These are phyloP conservation scores for Hippocampus abdominalis DNA, from an alignment of 2,113 vertebrate genomes.

Conservation along the genomic window DNA sequence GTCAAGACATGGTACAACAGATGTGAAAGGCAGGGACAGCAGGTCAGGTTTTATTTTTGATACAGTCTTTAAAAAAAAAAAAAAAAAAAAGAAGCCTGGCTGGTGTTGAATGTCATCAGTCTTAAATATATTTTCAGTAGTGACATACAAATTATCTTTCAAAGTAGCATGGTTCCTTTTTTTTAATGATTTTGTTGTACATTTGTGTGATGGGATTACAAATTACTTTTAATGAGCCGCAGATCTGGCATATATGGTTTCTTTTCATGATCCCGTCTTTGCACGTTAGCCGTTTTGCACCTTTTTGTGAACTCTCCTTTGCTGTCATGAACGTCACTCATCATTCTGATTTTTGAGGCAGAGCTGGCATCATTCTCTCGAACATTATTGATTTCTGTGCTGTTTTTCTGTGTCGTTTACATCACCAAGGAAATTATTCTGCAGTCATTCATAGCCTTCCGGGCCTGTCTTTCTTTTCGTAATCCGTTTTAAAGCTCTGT, in stretches of 20 bases:
- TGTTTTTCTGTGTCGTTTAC: background rate
- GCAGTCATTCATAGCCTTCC: no score
- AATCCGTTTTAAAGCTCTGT: no score
- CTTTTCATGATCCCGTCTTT: background rate
- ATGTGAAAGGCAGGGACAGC: constrained; percentile 27
- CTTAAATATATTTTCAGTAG: background rate
- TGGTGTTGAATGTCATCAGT: constrained; percentile 1
- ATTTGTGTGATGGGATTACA: background rate
- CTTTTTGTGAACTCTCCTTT: background rate
- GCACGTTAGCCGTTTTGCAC: background rate
- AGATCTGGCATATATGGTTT: background rate
- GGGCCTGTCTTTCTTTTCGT: no score
- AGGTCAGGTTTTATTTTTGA: constrained; percentile 9
- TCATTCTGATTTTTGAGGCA: background rate
- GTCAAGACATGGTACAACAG: constrained; percentile 10
- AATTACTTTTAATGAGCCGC: background rate
- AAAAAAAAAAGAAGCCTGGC: background rate
- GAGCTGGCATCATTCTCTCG: no score
- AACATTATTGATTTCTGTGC: background rate
- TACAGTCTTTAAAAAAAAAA: constrained; percentile 11
- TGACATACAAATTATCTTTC: background rate
- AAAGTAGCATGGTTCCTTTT: background rate
- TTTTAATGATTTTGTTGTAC: background rate
- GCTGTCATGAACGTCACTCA: background rate
- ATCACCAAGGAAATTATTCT: background rate